Base-by-base conservation (phyloP, 2,888 invertebrate species). In the Leptopilina syphax region DNA sequence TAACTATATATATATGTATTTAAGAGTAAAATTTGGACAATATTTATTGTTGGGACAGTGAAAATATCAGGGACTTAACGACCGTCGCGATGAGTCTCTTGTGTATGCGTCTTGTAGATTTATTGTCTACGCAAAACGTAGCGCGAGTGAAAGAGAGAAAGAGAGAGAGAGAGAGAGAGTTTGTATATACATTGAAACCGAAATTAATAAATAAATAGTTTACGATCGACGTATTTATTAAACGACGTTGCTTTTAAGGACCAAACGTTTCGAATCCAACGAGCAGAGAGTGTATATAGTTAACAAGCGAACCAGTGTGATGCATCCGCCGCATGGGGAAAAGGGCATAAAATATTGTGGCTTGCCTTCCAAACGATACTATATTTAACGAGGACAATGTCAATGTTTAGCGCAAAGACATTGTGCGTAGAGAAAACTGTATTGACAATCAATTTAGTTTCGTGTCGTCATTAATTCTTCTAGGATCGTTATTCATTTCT, bases 221-320 rank as follows among this genome's bases (percentile, higher is more conserved):
- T 90, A 90, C 90, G 90, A 90, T 89, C 88, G 87, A 88, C 87
- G 85, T 89, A 89, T 90, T 89, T 90, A 90, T 90, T 89, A 89
- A 90, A 89, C 84, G 87, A 84, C 82, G 83, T 86, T 86, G 85
- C 50, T 10, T 88, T 89, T 87, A 87, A 87, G 84, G 83, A 81
- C 81, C 83, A 86, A 50, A 50, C 84, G 83, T 84, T 84, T 82
- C 82, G 5, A 44, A 44, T 81, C 79, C 80, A 79, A 66, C 80
- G 65, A 70, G 60, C 80, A 50, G 50, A 8, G 80, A 41, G 79
- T 79, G 44, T 44, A 44, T 44, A 8, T 44, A 44, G 82, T 87
- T 88, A 89, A 89, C 88, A 87, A 89, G 88, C 88, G 67, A 81
- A 80, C 80, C 83, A 50, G 50, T 50, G 81, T 73, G 78, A 83